A percentile compares a stretch with the other conserved stretches of the same genome.
These are phyloP conservation scores for Okapia johnstoni DNA, from an alignment of 2,113 vertebrate species.

Conservation along the genomic window DNA sequence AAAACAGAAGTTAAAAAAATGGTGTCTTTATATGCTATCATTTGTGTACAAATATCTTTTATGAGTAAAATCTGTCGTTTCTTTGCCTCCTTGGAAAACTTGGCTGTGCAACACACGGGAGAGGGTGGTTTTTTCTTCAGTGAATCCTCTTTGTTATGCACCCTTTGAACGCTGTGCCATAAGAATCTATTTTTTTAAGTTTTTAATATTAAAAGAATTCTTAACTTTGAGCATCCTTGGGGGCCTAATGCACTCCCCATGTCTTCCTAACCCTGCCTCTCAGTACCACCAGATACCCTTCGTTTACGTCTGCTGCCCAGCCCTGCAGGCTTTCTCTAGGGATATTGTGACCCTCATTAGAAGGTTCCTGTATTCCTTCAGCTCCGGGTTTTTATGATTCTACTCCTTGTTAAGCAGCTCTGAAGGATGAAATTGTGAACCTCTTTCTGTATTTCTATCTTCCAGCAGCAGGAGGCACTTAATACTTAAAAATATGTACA, in stretches of 20 bases:
- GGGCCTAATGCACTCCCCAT: not conserved
- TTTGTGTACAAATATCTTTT: not conserved
- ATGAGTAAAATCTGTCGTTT: not conserved
- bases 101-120: not conserved
- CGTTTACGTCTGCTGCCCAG: not conserved
- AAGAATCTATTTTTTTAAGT: not conserved
- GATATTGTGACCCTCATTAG: not conserved
- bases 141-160: not conserved
- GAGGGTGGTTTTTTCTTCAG: not conserved
- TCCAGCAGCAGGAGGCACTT: conserved; percentile 40
- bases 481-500: not conserved
- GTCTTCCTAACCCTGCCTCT: not conserved
- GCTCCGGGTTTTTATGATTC: not conserved
- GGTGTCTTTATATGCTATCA: not conserved
- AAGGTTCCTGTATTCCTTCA: not conserved
- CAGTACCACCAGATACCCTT: not conserved
- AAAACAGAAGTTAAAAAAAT: not conserved
- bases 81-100: not conserved
- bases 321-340: not conserved
- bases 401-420: not conserved
- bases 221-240: not conserved
- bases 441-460: not conserved
- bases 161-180: not conserved
- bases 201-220: not conserved
- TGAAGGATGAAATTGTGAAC: not conserved